Percentiles rank a stretch among this genome's conserved stretches.
These are phyloP conservation scores for Microctonus hyperodae DNA, from an alignment of 2,888 invertebrate genomes.

Conservation along the genomic window DNA sequence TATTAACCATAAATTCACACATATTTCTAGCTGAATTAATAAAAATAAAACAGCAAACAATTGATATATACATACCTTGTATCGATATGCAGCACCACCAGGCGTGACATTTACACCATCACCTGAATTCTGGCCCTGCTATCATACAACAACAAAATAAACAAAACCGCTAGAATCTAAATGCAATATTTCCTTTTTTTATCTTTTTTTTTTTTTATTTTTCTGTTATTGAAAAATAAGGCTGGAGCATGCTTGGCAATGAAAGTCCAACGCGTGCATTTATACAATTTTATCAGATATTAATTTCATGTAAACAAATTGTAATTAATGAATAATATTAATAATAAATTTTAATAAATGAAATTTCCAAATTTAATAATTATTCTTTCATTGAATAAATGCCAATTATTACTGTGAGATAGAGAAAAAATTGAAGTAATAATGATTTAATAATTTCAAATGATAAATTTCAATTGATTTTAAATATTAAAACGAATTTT, in stretches of 20 bases:
- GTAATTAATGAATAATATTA: background rate
- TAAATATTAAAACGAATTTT: background rate
- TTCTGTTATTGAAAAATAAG: slow-evolving; percentile 36
- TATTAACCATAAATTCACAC: no score
- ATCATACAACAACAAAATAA: slow-evolving; percentile 63
- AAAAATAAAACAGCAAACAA: no score
- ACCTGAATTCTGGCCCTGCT: slow-evolving; percentile 59
- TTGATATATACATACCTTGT: slow-evolving; percentile 53
- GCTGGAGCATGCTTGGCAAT: slow-evolving; percentile 52
- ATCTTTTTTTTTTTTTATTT: no score
- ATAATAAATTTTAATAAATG: background rate
- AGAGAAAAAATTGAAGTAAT: no score
- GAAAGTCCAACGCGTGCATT: slow-evolving; percentile 39
- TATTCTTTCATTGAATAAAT: no score
- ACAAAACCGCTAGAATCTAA: slow-evolving; percentile 61
- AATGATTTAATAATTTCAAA: background rate
- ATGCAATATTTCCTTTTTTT: no score
- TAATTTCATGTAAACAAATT: background rate
- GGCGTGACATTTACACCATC: slow-evolving; percentile 58
- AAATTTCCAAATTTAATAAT: background rate
- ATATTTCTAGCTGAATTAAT: no score
- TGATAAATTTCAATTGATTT: background rate
- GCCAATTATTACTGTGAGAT: no score
- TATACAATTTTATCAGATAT: slow-evolving; percentile 1
- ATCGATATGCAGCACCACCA: no score